Conservation (phyloP, 2,888 invertebrate genomes). For the Cephus runcator region DNA sequence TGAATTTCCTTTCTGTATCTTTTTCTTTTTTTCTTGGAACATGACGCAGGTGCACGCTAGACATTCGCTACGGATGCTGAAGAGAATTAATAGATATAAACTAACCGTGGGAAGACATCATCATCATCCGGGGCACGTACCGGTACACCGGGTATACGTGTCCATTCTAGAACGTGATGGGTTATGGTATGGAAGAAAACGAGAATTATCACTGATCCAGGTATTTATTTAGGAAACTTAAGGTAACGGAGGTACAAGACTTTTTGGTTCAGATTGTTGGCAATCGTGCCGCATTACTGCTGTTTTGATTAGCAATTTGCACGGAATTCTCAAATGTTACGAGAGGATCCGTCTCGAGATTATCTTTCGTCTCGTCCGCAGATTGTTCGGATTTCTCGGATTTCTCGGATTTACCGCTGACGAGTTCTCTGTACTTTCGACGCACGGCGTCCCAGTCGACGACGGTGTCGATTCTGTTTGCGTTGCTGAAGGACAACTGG, state of each 20-base stretch:
- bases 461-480: constrained; percentile 86
- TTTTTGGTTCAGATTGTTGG: constrained; percentile 23
- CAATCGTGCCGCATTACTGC: constrained; percentile 30
- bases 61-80: constrained; percentile 17
- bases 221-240: constrained; percentile 24
- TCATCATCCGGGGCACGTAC: background rate
- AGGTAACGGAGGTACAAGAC: constrained; percentile 22
- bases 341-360: constrained; percentile 32
- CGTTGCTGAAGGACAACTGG: constrained; percentile 80
- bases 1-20: background rate
- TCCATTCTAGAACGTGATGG: background rate
- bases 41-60: constrained; percentile 16
- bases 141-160: background rate
- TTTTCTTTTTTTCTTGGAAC: background rate
- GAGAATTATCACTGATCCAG: constrained; percentile 9
- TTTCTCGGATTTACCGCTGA: constrained; percentile 71
- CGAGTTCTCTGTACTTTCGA: constrained; percentile 85
- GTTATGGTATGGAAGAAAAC: background rate
- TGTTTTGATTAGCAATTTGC: constrained; percentile 27
- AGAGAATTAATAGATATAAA: constrained; percentile 5
- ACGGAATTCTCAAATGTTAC: constrained; percentile 35
- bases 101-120: constrained; percentile 16
- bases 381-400: constrained; percentile 65
- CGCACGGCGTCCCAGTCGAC: constrained; percentile 93
- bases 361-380: constrained; percentile 43